Evolutionary conservation across 2,797 vertebrate species (phyloP), one percentile per base, ranked within the genome.

Genomic region (Erethizon dorsatum): DNA sequence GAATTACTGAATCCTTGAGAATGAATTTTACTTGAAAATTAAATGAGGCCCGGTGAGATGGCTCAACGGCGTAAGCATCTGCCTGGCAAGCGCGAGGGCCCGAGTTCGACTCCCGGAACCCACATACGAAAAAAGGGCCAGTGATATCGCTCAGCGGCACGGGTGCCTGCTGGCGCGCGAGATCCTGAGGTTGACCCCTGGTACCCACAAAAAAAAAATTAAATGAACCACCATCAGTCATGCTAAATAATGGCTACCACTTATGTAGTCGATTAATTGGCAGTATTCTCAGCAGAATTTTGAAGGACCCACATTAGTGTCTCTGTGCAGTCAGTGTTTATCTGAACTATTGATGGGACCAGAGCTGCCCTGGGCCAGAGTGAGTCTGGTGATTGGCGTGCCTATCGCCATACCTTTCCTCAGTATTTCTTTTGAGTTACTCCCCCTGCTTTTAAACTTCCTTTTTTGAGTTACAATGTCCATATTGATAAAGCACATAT

Each of bases 11-110:
- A 31, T 80, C 41, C 79, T 67, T 67, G 75, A 86, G 88, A 92
- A 73, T 86, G n/a, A 63, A 80, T 84, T 93, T 83, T 83, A 47
- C 31, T 83, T 90, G 90, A 73, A 78, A 90, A 41, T 52, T 87
- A 87, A 92, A 52, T 45, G 80, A 57, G 18, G 37, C 37, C 37
- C 37, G 37, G 37, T 41, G 37, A 41, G 37, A 41, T 41, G 37
- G 37, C 37, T 41, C 37, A 41, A 41, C 2, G 37, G 37, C 37
- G 2, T 41, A 41, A 41, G 37, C 37, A 41, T 2, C 37, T 41
- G 37, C 37, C 37, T 41, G 37, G 37, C 37, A 41, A 41, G 37
- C 37, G 37, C 37, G 37, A 41, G 37, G 37, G 37, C 37, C 37
- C 2, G 37, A 41, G 37, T 41, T 41, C 37, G 37, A 41, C 37